Base-by-base conservation (phyloP, 2,797 vertebrate genomes). In the Falco rusticolus region DNA sequence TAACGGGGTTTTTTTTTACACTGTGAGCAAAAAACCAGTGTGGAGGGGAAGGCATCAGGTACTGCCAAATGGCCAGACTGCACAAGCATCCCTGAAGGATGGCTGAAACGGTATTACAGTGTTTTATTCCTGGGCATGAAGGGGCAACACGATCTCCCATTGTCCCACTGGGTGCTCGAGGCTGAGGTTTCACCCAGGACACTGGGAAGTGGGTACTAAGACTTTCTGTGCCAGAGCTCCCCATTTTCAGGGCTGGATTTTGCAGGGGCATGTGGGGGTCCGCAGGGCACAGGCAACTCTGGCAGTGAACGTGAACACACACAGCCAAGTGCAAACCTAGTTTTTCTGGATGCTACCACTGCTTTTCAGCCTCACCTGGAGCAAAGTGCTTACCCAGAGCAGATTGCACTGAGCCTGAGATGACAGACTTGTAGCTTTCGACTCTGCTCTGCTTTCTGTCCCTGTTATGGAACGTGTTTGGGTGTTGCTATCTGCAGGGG, bases 11-110 rank as follows among this genome's bases (percentile, higher is more conserved):
- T 66, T 6, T 88, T 61, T 74, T 29, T 45, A 80, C 3, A 3
- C 24, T n/a, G 15, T n/a, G 15, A 56, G 21, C 50, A 88, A 65
- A 51, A 71, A 88, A 48, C 1, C 0, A 3, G 9, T 66, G 48
- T 0, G 0, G 34, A 51, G 43, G 51, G 41, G 39, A 84, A 43
- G 33, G 39, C 0, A 2, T 3, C 0, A 2, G 16, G n/a, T 56
- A 7, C 43, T 4, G 24, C 26, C 0, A 0, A 25, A 12, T 3
- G 29, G 16, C 20, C 6, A 6, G 45, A n/a, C 25, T 77, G 56
- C 60, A 14, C 0, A 0, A 60, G 29, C 14, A 5, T 37, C 48
- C 68, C 56, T 59, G 66, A 34, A 31, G 0, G 1, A 56, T 2
- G 63, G 37, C 59, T 72, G 60, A 31, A 20, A 28, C 34, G n/a